Base-by-base conservation (phyloP, 1,140 invertebrate species). In the Drosophila ambigua region DNA sequence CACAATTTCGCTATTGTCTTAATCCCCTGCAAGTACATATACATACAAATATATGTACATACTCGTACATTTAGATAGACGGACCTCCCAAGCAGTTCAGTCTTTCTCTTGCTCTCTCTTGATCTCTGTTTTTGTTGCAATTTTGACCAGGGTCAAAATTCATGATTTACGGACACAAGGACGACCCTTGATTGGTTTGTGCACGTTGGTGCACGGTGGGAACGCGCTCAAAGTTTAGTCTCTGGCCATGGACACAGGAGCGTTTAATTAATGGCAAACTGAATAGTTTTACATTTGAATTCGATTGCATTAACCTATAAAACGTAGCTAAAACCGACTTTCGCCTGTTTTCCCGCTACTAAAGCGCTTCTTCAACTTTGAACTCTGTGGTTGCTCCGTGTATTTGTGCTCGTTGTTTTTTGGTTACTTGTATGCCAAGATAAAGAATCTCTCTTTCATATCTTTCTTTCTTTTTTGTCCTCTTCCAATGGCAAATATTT, bases 1-100 rank as follows among this genome's bases (percentile, higher is more conserved):
- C 13, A 72, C 44, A 60, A 81, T 85, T 87, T 78, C 78, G 77
- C 78, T 51, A 85, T 85, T 85, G 81, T 85, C 79, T 85, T 74
- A 57, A 72, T 68, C 58, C 73, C 15, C 45, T 54, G 11, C 23
- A 58, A 60, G 52, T 72, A 48, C 62, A 50, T 78, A 31, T 8
- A 8, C 20, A 20, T 20, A 20, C 20, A 20, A 20, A n/a, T n/a
- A n/a, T 0, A 31, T 31, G 31, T 31, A 28, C 26, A 5, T 6
- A 39, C 11, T 13, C 35, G 35, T 39, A 39, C 11, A 41, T 59
- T 45, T 67, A 49, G 41, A 43, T 64, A 15, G 59, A 48, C 41
- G 51, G 41, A 48, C 39, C 24, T 28, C 7, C 7, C 28, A 31
- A 8, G 0, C 28, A 8, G 28, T 6, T 6, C 26, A 5, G 4